A percentile compares a stretch with the other conserved stretches of the same genome.
Evolutionary conservation across 2,888 invertebrate species (phyloP).

Genomic region (Drosophila percnosoma): DNA sequence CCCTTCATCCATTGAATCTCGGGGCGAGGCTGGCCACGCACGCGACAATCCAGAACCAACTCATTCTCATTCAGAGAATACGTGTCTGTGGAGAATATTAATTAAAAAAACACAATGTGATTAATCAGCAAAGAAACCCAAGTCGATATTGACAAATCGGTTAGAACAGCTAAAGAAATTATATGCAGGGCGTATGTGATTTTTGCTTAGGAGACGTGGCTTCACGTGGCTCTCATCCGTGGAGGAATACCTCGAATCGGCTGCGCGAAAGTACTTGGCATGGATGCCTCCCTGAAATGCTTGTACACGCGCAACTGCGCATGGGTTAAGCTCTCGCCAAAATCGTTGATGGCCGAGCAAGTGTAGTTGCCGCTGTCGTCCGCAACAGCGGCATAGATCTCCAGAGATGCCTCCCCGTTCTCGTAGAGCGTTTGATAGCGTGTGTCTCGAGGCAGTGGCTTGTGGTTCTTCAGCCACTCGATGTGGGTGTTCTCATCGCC

Average conservation of each 20-base stretch:
- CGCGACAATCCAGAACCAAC: slow-evolving; percentile 91
- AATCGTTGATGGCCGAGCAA: slow-evolving; percentile 91
- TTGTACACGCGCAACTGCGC: slow-evolving; percentile 91
- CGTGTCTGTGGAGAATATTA: slow-evolving; percentile 86
- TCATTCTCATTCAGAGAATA: slow-evolving; percentile 91
- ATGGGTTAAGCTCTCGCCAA: slow-evolving; percentile 90
- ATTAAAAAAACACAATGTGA: background rate
- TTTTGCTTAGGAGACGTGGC: background rate
- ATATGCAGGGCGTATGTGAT: slow-evolving; percentile 28
- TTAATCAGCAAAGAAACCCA: slow-evolving; percentile 9
- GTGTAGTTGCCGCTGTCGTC: slow-evolving; percentile 92
- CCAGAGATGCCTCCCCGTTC: slow-evolving; percentile 89
- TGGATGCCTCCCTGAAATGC: slow-evolving; percentile 89
- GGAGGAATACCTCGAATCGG: slow-evolving; percentile 88
- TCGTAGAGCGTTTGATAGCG: slow-evolving; percentile 88
- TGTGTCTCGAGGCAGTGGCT: slow-evolving; percentile 85
- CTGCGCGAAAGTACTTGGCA: slow-evolving; percentile 90
- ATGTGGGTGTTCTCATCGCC: slow-evolving; percentile 88
- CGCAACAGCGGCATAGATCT: slow-evolving; percentile 88
- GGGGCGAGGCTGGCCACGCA: slow-evolving; percentile 90
- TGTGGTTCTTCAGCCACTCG: slow-evolving; percentile 91
- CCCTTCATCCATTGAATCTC: slow-evolving; percentile 92
- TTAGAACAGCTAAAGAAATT: slow-evolving; percentile 48
- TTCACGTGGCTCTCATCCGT: slow-evolving; percentile 2
- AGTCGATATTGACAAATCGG: slow-evolving; percentile 34